Base-by-base conservation (phyloP, 2,113 vertebrate genomes). In the Hiodon alosoides region DNA sequence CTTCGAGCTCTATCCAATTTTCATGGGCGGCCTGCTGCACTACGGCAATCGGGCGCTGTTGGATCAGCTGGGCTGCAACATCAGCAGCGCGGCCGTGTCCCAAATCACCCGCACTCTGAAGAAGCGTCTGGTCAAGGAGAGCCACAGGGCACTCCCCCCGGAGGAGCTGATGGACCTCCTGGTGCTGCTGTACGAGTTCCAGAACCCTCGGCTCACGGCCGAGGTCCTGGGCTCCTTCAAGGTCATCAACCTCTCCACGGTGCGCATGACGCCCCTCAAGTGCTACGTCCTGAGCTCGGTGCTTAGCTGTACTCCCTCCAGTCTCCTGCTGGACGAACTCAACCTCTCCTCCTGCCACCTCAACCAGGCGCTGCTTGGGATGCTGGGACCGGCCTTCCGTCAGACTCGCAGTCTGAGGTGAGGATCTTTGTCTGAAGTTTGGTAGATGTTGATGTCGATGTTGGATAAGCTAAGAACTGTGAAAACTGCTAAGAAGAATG, bases 1-100 rank as follows among this genome's bases (percentile, higher is more conserved):
- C 7, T 99, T 98, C 2, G 97, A 99, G 79, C 93, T 99, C 58
- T 98, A 98, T 79, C 95, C 96, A 11, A 95, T 98, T 79, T 99
- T 99, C 83, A 97, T 96, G 94, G 96, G 93, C 0, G 97, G 96
- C 4, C 89, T 99, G 64, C 88, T 99, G 58, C 95, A 97, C 5
- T 94, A 91, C 55, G 92, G 91, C 0, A 99, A 98, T 85, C 90
- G 96, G 0, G 87, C 90, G 0, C 81, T 96, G 73, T 88, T 99
- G 69, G 89, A 95, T 69, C 94, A 98, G 76, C 92, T 99, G 0
- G 96, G 95, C 71, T 98, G 96, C 83, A 89, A 87, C 78, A 98
- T 99, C 86, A 94, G 94, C 88, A 98, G 94, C 87, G 81, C 90
- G 67, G 92, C 95, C 0, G 97, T 95, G 81, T 83, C 90, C 4